Percentiles rank a stretch among this genome's conserved stretches.
phyloP scores from a whole-genome alignment of 2,888 invertebrate genomes.

The Antheraea assamensis region DNA sequence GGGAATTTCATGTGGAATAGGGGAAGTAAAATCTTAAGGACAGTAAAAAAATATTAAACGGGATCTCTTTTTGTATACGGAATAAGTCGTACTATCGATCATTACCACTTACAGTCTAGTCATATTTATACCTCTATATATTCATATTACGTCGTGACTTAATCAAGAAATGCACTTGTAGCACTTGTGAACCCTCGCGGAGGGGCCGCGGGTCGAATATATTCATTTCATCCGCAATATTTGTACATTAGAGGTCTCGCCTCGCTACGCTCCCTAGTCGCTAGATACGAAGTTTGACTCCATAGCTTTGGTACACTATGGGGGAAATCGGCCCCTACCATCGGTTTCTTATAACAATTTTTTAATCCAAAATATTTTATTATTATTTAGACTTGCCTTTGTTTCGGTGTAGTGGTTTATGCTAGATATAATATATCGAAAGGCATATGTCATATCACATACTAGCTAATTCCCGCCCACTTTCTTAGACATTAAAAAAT shows the following conservation, averaged over 20 bases:
- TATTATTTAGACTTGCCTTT: too few relatives aligned
- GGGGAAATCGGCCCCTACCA: conserved; percentile 52
- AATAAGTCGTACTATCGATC: conserved; percentile 53
- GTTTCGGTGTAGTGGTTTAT: too few relatives aligned
- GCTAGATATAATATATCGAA: too few relatives aligned
- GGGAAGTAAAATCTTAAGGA: too few relatives aligned
- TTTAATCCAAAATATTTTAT: neutral
- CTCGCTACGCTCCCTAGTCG: conserved; percentile 71
- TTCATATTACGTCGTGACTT: conserved; percentile 70
- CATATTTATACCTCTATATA: conserved; percentile 60
- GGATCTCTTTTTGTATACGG: conserved; percentile 31
- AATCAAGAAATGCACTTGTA: conserved; percentile 75
- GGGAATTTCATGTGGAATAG: too few relatives aligned
- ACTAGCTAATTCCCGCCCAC: too few relatives aligned
- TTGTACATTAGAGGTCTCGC: conserved; percentile 82
- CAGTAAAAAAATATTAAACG: too few relatives aligned
- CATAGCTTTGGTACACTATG: conserved; percentile 53
- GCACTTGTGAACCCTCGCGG: conserved; percentile 30
- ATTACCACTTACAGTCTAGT: conserved; percentile 49
- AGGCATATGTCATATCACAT: too few relatives aligned
- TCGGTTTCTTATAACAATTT: conserved; percentile 23
- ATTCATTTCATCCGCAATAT: conserved; percentile 82
- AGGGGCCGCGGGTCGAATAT: conserved; percentile 62
- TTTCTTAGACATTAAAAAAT: too few relatives aligned
- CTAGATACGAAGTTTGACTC: conserved; percentile 62